Conservation (phyloP, 1,140 invertebrate species). For the Caenorhabditis brenneri region DNA sequence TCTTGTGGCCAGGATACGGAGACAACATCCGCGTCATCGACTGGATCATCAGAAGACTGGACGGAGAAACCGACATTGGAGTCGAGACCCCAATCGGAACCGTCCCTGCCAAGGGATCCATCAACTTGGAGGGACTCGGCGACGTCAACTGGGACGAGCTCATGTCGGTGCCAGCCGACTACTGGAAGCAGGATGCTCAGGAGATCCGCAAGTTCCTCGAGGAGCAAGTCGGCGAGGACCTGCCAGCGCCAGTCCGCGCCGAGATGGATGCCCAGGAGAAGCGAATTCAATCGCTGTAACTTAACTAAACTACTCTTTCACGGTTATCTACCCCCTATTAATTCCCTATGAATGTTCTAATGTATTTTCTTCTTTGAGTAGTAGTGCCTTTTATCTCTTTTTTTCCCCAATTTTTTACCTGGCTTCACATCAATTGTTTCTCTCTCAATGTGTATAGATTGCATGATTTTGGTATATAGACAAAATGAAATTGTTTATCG, state of each 20-base stretch:
- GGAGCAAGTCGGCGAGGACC: slow-evolving; percentile 85
- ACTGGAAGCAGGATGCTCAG: slow-evolving; percentile 87
- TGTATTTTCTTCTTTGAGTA: background rate
- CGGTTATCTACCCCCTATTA: too few species aligned
- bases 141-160: slow-evolving; percentile 81
- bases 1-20: slow-evolving; percentile 75
- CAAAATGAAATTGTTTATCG: too few species aligned
- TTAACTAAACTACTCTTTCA: too few species aligned
- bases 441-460: slow-evolving; percentile 32
- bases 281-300: slow-evolving; percentile 73
- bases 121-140: slow-evolving; percentile 80
- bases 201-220: slow-evolving; percentile 87
- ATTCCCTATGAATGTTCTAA: too few species aligned
- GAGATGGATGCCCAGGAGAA: slow-evolving; percentile 80
- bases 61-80: slow-evolving; percentile 71
- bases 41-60: slow-evolving; percentile 73
- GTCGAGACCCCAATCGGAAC: slow-evolving; percentile 67
- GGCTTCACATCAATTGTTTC: too few species aligned
- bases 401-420: background rate
- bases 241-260: slow-evolving; percentile 80
- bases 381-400: background rate
- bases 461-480: background rate
- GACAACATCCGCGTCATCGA: slow-evolving; percentile 75
- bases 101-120: slow-evolving; percentile 71
- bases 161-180: slow-evolving; percentile 82